Percentiles rank a stretch among this genome's conserved stretches.
Evolutionary conservation across 92 coral and sea anemone genomes (phyloP).

Genomic region (Paramuricea clavata): DNA sequence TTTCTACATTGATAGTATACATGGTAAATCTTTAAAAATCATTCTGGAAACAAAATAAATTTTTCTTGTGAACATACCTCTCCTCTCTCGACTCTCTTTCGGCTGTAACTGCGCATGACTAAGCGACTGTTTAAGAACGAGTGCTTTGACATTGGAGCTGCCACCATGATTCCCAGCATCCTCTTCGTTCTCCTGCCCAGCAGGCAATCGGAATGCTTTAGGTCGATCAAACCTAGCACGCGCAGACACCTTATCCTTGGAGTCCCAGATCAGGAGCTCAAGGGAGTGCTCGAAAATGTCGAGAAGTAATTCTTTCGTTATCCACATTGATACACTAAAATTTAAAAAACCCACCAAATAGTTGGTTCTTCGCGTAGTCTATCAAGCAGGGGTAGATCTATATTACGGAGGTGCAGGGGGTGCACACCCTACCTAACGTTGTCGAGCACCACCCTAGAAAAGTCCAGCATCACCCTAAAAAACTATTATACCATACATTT

Average conservation of each 20-base stretch:
- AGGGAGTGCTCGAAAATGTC: conserved; percentile 81
- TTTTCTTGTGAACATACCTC: conserved; percentile 1
- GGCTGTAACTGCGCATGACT: conserved; percentile 80
- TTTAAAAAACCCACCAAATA: conserved; percentile 4
- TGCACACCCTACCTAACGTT: too few species aligned
- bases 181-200: conserved; percentile 79
- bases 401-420: too few species aligned
- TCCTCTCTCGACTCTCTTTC: conserved; percentile 48
- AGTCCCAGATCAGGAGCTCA: conserved; percentile 92
- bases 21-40: too few species aligned
- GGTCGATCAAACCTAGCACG: conserved; percentile 99
- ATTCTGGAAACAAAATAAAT: too few species aligned
- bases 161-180: conserved; percentile 59
- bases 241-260: conserved; percentile 95
- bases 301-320: conserved; percentile 81
- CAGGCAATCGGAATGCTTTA: conserved; percentile 90
- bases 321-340: conserved; percentile 72
- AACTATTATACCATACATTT: too few species aligned
- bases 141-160: conserved; percentile 68
- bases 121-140: conserved; percentile 78
- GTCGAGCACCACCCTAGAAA: too few species aligned
- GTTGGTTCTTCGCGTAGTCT: background rate
- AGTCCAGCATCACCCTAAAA: too few species aligned
- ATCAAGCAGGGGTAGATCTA: background rate
- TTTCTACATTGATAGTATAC: too few species aligned